A percentile compares a stretch with the other conserved stretches of the same genome.
phyloP scores from a whole-genome alignment of 2,888 invertebrate species.

The Anagyrus pseudococci region DNA sequence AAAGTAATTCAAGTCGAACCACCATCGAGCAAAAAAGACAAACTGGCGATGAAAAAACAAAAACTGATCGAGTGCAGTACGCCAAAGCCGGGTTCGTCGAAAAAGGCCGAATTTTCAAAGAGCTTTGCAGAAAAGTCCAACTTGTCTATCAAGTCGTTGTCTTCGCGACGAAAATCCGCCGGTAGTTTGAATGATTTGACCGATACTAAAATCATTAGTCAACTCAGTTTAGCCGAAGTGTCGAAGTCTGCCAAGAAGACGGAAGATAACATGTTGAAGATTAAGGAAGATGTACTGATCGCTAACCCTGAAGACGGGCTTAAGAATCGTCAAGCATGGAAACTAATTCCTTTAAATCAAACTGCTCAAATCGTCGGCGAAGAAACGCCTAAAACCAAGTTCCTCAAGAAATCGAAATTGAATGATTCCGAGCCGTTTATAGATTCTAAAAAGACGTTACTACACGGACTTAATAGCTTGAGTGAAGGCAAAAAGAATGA shows the following conservation, averaged over 20 bases:
- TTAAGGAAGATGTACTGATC: background rate
- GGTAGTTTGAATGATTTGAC: slow-evolving; percentile 27
- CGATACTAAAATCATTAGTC: slow-evolving; percentile 11
- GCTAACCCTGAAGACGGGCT: background rate
- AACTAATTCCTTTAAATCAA: slow-evolving; percentile 25
- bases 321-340: slow-evolving; percentile 28
- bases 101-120: background rate
- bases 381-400: slow-evolving; percentile 47
- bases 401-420: slow-evolving; percentile 50
- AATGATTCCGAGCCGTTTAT: slow-evolving; percentile 49
- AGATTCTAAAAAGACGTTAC: slow-evolving; percentile 35
- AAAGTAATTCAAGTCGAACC: slow-evolving; percentile 14
- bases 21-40: no score
- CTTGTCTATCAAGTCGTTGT: background rate
- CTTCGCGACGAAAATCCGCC: slow-evolving; percentile 18
- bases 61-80: slow-evolving; percentile 33
- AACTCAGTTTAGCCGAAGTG: slow-evolving; percentile 12
- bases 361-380: background rate
- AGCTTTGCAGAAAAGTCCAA: slow-evolving; percentile 3
- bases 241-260: slow-evolving; percentile 3
- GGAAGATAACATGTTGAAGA: background rate
- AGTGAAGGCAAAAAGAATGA: background rate
- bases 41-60: background rate
- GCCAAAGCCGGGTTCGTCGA: slow-evolving; percentile 22
- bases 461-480: slow-evolving; percentile 3